A percentile compares a stretch with the other conserved stretches of the same genome.
phyloP scores from a whole-genome alignment of 2,888 invertebrate species.

The Orchestes rusci region DNA sequence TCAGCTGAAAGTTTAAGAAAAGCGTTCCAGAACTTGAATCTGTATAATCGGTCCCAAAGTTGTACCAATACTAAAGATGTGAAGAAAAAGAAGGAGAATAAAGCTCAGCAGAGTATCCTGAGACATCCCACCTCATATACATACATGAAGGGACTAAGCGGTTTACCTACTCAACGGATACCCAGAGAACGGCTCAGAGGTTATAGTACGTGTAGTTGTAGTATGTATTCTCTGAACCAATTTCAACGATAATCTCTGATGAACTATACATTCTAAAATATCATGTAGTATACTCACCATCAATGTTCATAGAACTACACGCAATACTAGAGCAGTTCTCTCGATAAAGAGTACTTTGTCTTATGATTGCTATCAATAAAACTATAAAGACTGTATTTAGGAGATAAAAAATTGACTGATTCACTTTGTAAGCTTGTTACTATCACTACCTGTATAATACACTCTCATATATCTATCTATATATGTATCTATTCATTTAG shows the following conservation, averaged over 20 bases:
- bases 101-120: slow-evolving; percentile 66
- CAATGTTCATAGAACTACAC: no score
- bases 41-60: slow-evolving; percentile 57
- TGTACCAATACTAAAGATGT: slow-evolving; percentile 47
- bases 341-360: no score
- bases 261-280: not conserved
- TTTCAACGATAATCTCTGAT: slow-evolving; percentile 35
- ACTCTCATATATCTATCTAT: no score
- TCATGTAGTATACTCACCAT: no score
- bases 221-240: slow-evolving; percentile 33
- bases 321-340: no score
- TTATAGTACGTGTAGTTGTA: slow-evolving; percentile 37
- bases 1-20: slow-evolving; percentile 60
- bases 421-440: no score
- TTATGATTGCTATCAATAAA: no score
- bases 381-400: no score
- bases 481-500: no score
- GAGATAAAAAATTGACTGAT: no score
- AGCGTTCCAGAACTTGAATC: slow-evolving; percentile 61
- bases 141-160: slow-evolving; percentile 73
- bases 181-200: slow-evolving; percentile 48
- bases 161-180: slow-evolving; percentile 73
- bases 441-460: no score
- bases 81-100: slow-evolving; percentile 49
- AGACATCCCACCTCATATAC: slow-evolving; percentile 73